Evolutionary conservation across 2,888 invertebrate genomes (phyloP).

Genomic region (Drosophila ustulata): DNA sequence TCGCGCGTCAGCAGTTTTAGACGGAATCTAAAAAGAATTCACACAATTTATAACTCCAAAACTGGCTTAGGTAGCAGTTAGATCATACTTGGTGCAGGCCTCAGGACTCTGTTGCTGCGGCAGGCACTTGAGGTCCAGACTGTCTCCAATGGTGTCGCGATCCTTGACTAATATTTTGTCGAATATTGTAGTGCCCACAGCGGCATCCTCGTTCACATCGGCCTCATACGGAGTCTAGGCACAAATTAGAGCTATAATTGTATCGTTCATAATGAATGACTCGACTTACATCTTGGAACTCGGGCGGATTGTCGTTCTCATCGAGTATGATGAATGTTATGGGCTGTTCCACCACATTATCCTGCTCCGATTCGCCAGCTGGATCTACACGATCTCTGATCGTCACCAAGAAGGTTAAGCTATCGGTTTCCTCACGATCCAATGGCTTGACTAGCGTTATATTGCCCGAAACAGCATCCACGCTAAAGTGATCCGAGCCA

Average conservation of each 20-base stretch:
- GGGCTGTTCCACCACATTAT: constrained; percentile 91
- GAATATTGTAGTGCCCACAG: constrained; percentile 90
- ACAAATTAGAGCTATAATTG: constrained; percentile 5
- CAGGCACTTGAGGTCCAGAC: constrained; percentile 90
- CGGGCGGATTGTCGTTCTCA: constrained; percentile 95
- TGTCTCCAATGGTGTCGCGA: constrained; percentile 92
- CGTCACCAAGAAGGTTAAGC: constrained; percentile 92
- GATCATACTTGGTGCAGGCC: constrained; percentile 83
- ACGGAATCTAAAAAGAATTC: constrained; percentile 73
- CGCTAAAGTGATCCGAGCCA: constrained; percentile 93
- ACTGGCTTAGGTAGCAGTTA: neutral
- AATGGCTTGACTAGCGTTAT: constrained; percentile 92
- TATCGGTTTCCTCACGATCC: constrained; percentile 93
- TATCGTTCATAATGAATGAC: neutral
- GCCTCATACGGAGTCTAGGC: constrained; percentile 92
- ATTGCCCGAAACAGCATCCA: constrained; percentile 91
- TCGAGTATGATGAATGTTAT: constrained; percentile 94
- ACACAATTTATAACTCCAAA: neutral
- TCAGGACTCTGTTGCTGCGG: constrained; percentile 85
- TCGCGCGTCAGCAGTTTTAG: constrained; percentile 80
- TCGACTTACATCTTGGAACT: constrained; percentile 88
- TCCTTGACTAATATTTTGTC: constrained; percentile 91
- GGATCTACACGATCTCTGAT: constrained; percentile 90
- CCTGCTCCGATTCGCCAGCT: constrained; percentile 87
- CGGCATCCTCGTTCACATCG: constrained; percentile 91